Evolutionary conservation across 2,113 vertebrate species (phyloP).

Genomic region (Oryctolagus cuniculus): mOryCun1.1 NC_091435.1:141221501-141222000

Average conservation of each 20-base stretch:
- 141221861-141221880: conserved; percentile 14
- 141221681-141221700: background rate
- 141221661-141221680: background rate
- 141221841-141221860: background rate
- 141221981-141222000: background rate
- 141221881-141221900: background rate
- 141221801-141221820: conserved; percentile 60
- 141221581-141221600: background rate
- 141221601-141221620: conserved; percentile 35
- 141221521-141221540: background rate
- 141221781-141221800: conserved; percentile 15
- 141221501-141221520: background rate
- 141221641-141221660: background rate
- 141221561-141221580: background rate
- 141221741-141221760: conserved; percentile 35
- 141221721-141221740: conserved; percentile 37
- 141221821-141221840: background rate
- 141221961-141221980: background rate
- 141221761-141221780: conserved; percentile 23
- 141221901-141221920: background rate
- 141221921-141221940: background rate
- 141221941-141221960: background rate
- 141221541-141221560: background rate
- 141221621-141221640: background rate
- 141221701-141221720: background rate